A percentile compares a stretch with the other conserved stretches of the same genome.
Evolutionary conservation across 2,113 vertebrate species (phyloP).

Genomic region (Embiotoca jacksoni): DNA sequence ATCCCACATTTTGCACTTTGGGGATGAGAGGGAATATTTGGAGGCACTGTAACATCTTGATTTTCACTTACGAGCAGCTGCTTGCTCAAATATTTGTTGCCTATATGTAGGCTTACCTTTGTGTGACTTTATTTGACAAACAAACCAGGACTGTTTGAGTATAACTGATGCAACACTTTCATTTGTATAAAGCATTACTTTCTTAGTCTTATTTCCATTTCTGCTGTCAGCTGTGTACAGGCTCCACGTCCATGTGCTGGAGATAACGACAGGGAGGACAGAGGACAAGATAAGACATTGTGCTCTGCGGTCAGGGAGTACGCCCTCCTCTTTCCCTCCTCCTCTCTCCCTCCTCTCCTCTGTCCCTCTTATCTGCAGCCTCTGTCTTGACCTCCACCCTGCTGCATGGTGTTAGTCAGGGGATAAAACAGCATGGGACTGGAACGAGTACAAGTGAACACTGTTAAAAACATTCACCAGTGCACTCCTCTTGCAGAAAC

Average conservation of each 20-base stretch:
- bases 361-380: conserved; percentile 74
- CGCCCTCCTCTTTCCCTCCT: conserved; percentile 58
- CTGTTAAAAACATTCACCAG: conserved; percentile 41
- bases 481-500: conserved; percentile 17
- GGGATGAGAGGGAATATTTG: neutral
- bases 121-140: neutral
- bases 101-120: neutral
- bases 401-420: conserved; percentile 57
- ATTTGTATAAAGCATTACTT: conserved; percentile 26
- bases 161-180: neutral
- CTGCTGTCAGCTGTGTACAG: conserved; percentile 35
- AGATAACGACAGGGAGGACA: conserved; percentile 74
- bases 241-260: conserved; percentile 49
- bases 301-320: conserved; percentile 73
- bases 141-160: neutral
- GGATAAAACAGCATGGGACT: conserved; percentile 60
- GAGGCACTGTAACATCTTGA: neutral
- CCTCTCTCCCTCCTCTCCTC: conserved; percentile 54
- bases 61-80: neutral
- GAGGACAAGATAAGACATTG: conserved; percentile 80
- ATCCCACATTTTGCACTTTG: conserved; percentile 1
- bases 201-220: conserved; percentile 6
- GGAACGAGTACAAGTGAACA: conserved; percentile 58
- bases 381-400: conserved; percentile 77
- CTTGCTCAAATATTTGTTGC: neutral